These are phyloP conservation scores for Lepidotrigona ventralis DNA, from an alignment of 1,140 invertebrate genomes.

Conservation along the genomic window DNA sequence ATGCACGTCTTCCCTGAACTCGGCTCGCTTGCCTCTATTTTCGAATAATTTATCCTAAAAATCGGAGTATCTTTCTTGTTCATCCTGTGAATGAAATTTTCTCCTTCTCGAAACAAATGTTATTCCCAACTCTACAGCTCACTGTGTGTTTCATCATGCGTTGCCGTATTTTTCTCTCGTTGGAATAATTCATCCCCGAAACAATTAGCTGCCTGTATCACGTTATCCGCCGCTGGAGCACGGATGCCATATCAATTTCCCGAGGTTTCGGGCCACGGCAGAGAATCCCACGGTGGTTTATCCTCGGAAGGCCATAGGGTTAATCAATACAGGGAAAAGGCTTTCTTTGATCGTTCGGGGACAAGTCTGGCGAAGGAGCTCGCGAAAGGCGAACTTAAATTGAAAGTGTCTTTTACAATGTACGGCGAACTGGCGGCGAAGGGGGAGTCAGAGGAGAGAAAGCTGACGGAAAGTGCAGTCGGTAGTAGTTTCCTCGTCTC, in stretches of 20 bases:
- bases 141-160: no score
- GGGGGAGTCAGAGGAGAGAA: not conserved
- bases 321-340: slow-evolving; percentile 65
- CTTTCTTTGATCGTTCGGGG: slow-evolving; percentile 60
- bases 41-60: no score
- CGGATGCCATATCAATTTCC: slow-evolving; percentile 3
- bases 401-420: slow-evolving; percentile 67
- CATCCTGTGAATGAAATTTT: no score
- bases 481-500: slow-evolving; percentile 40
- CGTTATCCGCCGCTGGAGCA: not conserved
- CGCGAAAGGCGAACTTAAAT: slow-evolving; percentile 65
- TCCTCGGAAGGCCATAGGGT: slow-evolving; percentile 32
- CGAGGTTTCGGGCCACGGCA: not conserved
- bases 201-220: not conserved
- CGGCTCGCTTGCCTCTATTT: no score
- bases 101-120: no score
- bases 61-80: no score
- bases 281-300: slow-evolving; percentile 5
- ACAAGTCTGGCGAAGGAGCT: slow-evolving; percentile 54
- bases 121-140: no score
- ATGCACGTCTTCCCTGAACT: no score
- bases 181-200: not conserved
- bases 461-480: slow-evolving; percentile 25
- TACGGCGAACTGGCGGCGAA: slow-evolving; percentile 27
- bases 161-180: no score